Base-by-base conservation (phyloP, 2,797 vertebrate genomes). In the Arctocebus calabarensis region DNA sequence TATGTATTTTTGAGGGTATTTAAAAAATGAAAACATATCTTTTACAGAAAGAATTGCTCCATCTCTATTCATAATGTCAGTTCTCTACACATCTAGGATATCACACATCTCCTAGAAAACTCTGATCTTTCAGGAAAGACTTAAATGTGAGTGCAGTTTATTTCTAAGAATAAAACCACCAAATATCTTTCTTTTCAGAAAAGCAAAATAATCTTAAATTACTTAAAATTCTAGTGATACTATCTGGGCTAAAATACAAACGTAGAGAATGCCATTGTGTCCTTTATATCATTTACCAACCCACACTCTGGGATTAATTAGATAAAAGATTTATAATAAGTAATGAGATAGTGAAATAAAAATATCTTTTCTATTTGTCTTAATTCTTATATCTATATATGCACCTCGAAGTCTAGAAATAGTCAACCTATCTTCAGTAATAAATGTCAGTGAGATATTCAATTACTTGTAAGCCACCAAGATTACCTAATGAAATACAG, bases 181-280 rank as follows among this genome's bases (percentile, higher is more conserved):
- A 2, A 88, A 78, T 92, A 70, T 71, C n/a, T 81, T 83, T 62
- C 10, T 57, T 95, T 97, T 96, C 22, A 83, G 95, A 55, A 96
- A 92, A 11, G 17, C 9, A 94, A 88, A 96, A 95, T 94, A 45
- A 25, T 16, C 89, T 97, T 94, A 93, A 71, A 88, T 89, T 95
- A 29, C 34, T 19, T 96, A 91, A 94, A 91, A 90, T 91, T 79
- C 55, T 79, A 85, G 78, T 93, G 3, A 66, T 96, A 48, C 40
- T 91, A 92, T 34, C 57, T 96, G 4, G 59, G 34, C 48, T 75
- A n/a, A 2, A 96, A 77, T 66, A 43, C 19, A 27, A 48, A 96
- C 61, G 48, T 64, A 57, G 55, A 96, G 68, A 96, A 96, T 77
- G 20, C 11, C 14, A 77, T 16, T 32, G 7, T 27, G 13, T 23